Percentiles rank a stretch among this genome's conserved stretches.
These are phyloP conservation scores for Paralvinella palmiformis DNA, from an alignment of 1,140 invertebrate genomes.

Conservation along the genomic window DNA sequence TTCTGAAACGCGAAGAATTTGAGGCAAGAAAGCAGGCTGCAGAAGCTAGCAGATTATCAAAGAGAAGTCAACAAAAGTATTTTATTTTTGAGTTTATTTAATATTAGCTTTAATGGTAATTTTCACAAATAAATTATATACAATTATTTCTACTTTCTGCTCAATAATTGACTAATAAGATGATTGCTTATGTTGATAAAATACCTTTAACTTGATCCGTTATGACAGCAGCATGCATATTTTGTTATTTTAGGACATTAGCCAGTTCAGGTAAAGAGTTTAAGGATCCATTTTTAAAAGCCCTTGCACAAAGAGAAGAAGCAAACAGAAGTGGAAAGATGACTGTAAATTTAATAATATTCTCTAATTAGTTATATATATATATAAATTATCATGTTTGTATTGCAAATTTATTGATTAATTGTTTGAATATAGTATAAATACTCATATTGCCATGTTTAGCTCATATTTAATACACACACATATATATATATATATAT, in stretches of 20 bases:
- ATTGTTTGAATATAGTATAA: too few relatives aligned
- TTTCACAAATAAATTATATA: too few relatives aligned
- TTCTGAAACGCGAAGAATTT: slow-evolving; percentile 51
- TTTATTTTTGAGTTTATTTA: neutral
- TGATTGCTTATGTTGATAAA: too few relatives aligned
- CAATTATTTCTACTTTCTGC: too few relatives aligned
- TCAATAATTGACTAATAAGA: too few relatives aligned
- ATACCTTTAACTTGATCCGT: too few relatives aligned
- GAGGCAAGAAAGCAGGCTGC: slow-evolving; percentile 47
- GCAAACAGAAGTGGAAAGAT: slow-evolving; percentile 61
- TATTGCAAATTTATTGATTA: neutral
- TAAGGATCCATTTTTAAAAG: slow-evolving; percentile 58
- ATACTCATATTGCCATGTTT: neutral
- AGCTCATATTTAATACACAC: too few relatives aligned
- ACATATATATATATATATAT: too few relatives aligned
- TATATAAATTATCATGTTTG: too few relatives aligned
- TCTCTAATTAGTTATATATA: neutral
- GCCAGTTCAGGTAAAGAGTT: slow-evolving; percentile 49
- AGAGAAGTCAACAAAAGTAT: slow-evolving; percentile 48
- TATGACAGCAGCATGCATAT: too few relatives aligned
- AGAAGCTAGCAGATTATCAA: slow-evolving; percentile 49
- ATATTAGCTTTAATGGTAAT: too few relatives aligned
- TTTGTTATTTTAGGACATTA: too few relatives aligned
- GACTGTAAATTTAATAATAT: slow-evolving; percentile 36
- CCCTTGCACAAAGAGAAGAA: slow-evolving; percentile 62